Percentiles rank a stretch among this genome's conserved stretches.
Conservation (phyloP, 2,888 invertebrate species). For the Callyntrura guangdongensis region DNA sequence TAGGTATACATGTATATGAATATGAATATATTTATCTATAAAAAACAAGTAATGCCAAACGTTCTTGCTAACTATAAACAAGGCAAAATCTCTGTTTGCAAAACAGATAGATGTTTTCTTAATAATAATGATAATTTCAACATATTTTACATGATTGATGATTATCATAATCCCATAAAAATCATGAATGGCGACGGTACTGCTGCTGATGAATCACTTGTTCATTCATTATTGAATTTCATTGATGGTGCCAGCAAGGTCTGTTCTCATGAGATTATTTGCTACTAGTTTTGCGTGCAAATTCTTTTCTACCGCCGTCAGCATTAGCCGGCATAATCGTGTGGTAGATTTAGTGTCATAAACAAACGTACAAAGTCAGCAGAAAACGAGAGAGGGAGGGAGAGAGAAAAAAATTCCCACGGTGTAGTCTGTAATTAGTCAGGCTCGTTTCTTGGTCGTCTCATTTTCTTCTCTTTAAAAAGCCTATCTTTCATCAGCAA, state of each 20-base stretch:
- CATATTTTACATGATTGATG: constrained; percentile 22
- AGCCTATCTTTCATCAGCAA: not conserved
- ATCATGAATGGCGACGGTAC: not conserved
- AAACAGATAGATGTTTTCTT: not conserved
- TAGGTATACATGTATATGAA: too few species aligned
- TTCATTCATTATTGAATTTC: not conserved
- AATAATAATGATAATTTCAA: constrained; percentile 25
- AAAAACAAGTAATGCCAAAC: not conserved
- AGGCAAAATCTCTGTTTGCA: constrained; percentile 12
- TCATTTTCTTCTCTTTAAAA: too few species aligned
- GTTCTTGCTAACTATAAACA: not conserved
- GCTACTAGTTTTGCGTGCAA: not conserved
- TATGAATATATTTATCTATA: not conserved
- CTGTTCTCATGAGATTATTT: not conserved
- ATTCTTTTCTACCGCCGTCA: not conserved
- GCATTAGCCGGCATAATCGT: not conserved
- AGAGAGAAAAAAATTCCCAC: constrained; percentile 57
- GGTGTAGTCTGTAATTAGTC: constrained; percentile 20
- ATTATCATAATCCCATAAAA: not conserved
- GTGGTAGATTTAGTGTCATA: not conserved
- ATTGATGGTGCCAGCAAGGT: not conserved
- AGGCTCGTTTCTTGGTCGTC: too few species aligned
- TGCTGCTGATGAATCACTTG: constrained; percentile 1
- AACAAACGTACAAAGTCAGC: not conserved
- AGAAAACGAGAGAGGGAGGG: constrained; percentile 3